Evolutionary conservation across 2,888 invertebrate species (phyloP).

Genomic region (Spisula solida): DNA sequence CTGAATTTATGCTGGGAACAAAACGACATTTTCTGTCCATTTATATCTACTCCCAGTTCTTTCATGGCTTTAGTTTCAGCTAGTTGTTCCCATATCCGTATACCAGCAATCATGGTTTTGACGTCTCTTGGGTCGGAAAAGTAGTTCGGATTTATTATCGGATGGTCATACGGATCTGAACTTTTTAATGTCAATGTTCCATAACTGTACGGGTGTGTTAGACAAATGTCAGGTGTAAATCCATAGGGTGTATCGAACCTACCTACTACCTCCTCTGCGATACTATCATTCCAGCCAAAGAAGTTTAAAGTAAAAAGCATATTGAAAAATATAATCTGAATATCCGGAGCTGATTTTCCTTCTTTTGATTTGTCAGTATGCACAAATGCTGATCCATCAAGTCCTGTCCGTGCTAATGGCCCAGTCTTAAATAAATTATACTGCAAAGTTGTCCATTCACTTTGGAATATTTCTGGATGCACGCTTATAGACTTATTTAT

Average conservation of each 20-base stretch:
- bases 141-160: slow-evolving; percentile 96
- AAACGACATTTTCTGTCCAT: slow-evolving; percentile 41
- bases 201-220: slow-evolving; percentile 90
- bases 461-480: slow-evolving; percentile 27
- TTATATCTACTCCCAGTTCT: slow-evolving; percentile 39
- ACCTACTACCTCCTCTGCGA: slow-evolving; percentile 42
- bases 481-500: slow-evolving; percentile 46
- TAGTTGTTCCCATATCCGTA: slow-evolving; percentile 45
- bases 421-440: slow-evolving; percentile 51
- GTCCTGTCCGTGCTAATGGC: slow-evolving; percentile 28
- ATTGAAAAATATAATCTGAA: slow-evolving; percentile 43
- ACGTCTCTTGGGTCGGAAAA: slow-evolving; percentile 91
- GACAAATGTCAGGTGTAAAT: slow-evolving; percentile 32
- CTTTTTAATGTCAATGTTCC: slow-evolving; percentile 93
- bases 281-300: slow-evolving; percentile 36
- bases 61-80: slow-evolving; percentile 41
- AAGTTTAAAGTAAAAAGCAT: slow-evolving; percentile 18
- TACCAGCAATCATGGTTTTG: slow-evolving; percentile 35
- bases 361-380: slow-evolving; percentile 20
- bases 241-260: slow-evolving; percentile 80
- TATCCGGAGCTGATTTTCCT: slow-evolving; percentile 31
- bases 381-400: slow-evolving; percentile 53
- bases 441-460: slow-evolving; percentile 32
- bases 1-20: slow-evolving; percentile 51
- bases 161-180: slow-evolving; percentile 92